Base-by-base conservation (phyloP, 2,888 invertebrate species). In the Synergus japonicus region DNA sequence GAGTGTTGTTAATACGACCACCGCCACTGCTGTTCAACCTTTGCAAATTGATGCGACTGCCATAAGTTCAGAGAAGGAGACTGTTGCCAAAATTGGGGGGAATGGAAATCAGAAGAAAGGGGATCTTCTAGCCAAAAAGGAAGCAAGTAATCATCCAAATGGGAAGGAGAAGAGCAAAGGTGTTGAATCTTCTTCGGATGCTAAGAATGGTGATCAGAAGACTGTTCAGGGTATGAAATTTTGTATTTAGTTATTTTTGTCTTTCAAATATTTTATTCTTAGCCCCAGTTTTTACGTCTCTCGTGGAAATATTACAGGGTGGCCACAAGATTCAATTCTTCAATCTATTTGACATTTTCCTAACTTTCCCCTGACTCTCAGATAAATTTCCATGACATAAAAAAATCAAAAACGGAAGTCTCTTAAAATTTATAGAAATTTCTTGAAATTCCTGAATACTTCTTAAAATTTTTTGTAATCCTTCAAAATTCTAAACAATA, bases 1-100 rank as follows among this genome's bases (percentile, higher is more conserved):
- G 0, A 91, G 90, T 78, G 89, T 92, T 12, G 92, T 92, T 10
- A 91, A 88, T 69, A 90, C 91, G 4, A 91, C 92, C 12, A 88
- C 92, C 0, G 88, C 90, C 5, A 92, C 92, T 0, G 92, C 91
- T 0, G 91, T 90, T 1, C 89, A 91, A 43, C 92, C 92, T 0
- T 83, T 92, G 5, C 87, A 90, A 67, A 90, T 92, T 65, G 91
- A 92, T 76, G 88, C 90, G 4, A 84, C 86, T 2, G 81, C 86
- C 7, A 82, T 88, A 44, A 79, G 87, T 4, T 79, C 84, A 60
- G 90, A 89, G 9, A 85, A 83, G 29, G 87, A 87, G 7, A 76
- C 65, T 0, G 65, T 79, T 12, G 83, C 81, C 7, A 85, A 85
- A 60, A 76, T 79, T 0, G 46, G 22, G 15, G 82, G 18, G 44